Base-by-base conservation (phyloP, 2,797 vertebrate genomes). In the Gambelia wislizenii region DNA sequence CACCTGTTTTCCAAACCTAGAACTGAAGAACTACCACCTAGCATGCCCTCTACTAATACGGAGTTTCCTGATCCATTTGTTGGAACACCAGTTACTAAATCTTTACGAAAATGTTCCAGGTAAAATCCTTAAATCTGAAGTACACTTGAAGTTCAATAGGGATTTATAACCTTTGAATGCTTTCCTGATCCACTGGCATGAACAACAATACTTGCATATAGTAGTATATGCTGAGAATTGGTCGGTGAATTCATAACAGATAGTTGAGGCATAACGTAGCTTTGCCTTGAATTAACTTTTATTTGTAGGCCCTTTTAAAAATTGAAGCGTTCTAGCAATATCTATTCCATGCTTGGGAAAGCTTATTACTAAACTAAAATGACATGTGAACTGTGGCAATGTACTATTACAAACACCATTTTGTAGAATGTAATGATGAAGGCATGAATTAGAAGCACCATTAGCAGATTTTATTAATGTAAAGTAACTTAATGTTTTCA, bases 51-150 rank as follows among this genome's bases (percentile, higher is more conserved):
- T 0, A 95, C 96, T 36, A 91, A 95, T 18, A 49, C 91, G 69
- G 94, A 97, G 33, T 83, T 97, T 74, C 95, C 95, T 4, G 97
- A 98, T 59, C 98, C 98, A 0, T 99, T 99, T 95, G 93, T 99
- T 87, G 98, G 98, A 91, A 99, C 98, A 30, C 98, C 98, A 0
- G 94, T 98, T 94, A 97, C 97, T 80, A 97, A 97, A 95, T 93
- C 96, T 59, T 96, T 97, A 87, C 98, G 96, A 90, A 98, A 97
- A 89, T 96, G 97, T 95, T 99, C 98, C 88, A 98, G 99, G 99
- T 99, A 95, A 7, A 75, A 83, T 59, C 3, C 27, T 92, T 78
- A 39, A 36, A 36, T 90, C 87, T 18, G 77, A 25, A 67, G 52
- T 33, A 25, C 18, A 76, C 16, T 69, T 36, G 64, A 84, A 47